A percentile compares a stretch with the other conserved stretches of the same genome.
Evolutionary conservation across 2,888 invertebrate genomes (phyloP).

Genomic region (Epistrophe eligans): DNA sequence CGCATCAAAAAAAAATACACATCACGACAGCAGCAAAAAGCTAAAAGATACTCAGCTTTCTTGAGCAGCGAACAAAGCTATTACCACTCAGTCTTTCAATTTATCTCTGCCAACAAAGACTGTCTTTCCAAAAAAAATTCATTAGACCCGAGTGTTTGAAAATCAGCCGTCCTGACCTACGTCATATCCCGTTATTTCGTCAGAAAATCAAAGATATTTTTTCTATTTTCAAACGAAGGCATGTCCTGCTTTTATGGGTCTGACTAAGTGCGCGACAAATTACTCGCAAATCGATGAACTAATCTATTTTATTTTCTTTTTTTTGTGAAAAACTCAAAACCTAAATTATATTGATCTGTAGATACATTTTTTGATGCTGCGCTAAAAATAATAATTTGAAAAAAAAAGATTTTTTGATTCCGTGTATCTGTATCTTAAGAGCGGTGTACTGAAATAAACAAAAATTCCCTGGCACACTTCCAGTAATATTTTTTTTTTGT

Average conservation of each 20-base stretch:
- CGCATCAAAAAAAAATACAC: not conserved
- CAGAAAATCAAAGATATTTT: slow-evolving; percentile 30
- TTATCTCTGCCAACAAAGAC: slow-evolving; percentile 64
- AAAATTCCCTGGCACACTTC: slow-evolving; percentile 68
- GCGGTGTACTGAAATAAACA: slow-evolving; percentile 62
- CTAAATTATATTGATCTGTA: slow-evolving; percentile 39
- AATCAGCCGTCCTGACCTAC: slow-evolving; percentile 3
- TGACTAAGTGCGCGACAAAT: slow-evolving; percentile 69
- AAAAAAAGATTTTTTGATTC: slow-evolving; percentile 37
- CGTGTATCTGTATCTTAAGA: slow-evolving; percentile 40
- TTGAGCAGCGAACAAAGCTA: slow-evolving; percentile 39
- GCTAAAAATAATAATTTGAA: slow-evolving; percentile 61
- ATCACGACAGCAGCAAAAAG: not conserved
- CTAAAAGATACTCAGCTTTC: slow-evolving; percentile 32
- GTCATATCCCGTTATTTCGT: slow-evolving; percentile 36
- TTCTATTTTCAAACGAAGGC: slow-evolving; percentile 17
- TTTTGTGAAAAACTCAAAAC: slow-evolving; percentile 29
- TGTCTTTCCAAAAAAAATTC: not conserved
- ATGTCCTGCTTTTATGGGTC: slow-evolving; percentile 17
- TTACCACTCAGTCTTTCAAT: slow-evolving; percentile 66
- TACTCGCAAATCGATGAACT: slow-evolving; percentile 38
- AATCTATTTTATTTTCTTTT: slow-evolving; percentile 12
- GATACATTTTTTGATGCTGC: slow-evolving; percentile 35
- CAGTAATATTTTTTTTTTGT: slow-evolving; percentile 43
- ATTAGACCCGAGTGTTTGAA: slow-evolving; percentile 21